Percentiles rank a stretch among this genome's conserved stretches.
These are phyloP conservation scores for Penelope pileata DNA, from an alignment of 2,113 vertebrate species.

Conservation along the genomic window DNA sequence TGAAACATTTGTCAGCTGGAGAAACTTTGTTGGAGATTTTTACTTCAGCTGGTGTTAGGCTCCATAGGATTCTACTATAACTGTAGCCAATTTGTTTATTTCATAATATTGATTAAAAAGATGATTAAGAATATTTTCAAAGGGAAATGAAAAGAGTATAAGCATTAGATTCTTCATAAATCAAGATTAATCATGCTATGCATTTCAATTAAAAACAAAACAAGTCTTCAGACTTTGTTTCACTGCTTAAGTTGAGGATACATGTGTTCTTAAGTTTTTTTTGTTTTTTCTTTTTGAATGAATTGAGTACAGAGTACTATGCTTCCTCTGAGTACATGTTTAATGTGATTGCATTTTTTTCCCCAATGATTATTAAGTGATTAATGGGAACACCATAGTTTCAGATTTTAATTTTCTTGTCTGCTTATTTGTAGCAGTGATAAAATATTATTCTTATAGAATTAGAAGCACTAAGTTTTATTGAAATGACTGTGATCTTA, in stretches of 20 bases:
- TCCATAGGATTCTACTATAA: not conserved
- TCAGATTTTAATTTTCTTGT: conserved; percentile 9
- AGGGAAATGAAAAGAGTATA: conserved; percentile 15
- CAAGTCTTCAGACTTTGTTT: not conserved
- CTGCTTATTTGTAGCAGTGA: conserved; percentile 24
- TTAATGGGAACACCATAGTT: not conserved
- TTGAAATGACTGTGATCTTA: conserved; percentile 5
- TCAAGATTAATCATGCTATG: conserved; percentile 25
- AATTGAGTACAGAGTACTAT: not conserved
- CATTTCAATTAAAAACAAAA: conserved; percentile 6
- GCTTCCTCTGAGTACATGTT: not conserved
- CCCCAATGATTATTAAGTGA: not conserved
- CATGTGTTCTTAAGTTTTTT: not conserved
- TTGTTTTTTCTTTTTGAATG: not conserved
- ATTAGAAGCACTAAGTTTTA: not conserved
- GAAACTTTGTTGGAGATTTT: too few species aligned
- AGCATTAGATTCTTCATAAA: conserved; percentile 14
- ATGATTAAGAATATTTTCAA: conserved; percentile 23
- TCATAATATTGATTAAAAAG: conserved; percentile 19
- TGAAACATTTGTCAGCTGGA: not conserved
- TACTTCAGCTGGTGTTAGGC: not conserved
- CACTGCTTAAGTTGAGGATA: not conserved
- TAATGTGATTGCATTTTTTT: not conserved
- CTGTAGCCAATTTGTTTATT: not conserved
- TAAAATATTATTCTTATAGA: not conserved